These are phyloP conservation scores for Macaria notata DNA, from an alignment of 2,888 invertebrate genomes.

Conservation along the genomic window DNA sequence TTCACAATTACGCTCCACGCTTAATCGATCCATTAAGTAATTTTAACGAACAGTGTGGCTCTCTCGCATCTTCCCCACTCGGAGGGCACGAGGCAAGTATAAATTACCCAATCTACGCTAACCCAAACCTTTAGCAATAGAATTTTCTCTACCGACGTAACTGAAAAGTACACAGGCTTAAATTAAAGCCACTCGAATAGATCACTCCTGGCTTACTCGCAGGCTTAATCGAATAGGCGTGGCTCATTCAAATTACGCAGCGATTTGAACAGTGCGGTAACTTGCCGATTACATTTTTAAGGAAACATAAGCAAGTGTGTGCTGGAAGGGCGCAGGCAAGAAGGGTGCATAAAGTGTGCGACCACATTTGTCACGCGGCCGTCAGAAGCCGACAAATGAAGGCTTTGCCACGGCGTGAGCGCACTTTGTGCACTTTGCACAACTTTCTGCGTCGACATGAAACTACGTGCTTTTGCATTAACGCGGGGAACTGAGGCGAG, in stretches of 20 bases:
- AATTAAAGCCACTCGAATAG: slow-evolving; percentile 61
- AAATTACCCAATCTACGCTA: slow-evolving; percentile 80
- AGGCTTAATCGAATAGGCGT: slow-evolving; percentile 31
- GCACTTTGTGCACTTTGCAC: slow-evolving; percentile 79
- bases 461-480: slow-evolving; percentile 80
- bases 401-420: slow-evolving; percentile 76
- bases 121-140: slow-evolving; percentile 74
- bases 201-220: slow-evolving; percentile 47
- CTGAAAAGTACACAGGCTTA: slow-evolving; percentile 71
- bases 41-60: slow-evolving; percentile 71
- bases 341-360: slow-evolving; percentile 64
- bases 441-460: slow-evolving; percentile 76
- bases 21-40: slow-evolving; percentile 76
- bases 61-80: slow-evolving; percentile 58
- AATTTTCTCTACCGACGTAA: slow-evolving; percentile 70
- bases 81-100: slow-evolving; percentile 71
- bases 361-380: slow-evolving; percentile 80
- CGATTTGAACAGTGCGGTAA: slow-evolving; percentile 45
- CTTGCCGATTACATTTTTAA: slow-evolving; percentile 57
- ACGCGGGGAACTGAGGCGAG: slow-evolving; percentile 68
- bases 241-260: slow-evolving; percentile 28
- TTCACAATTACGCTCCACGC: slow-evolving; percentile 62
- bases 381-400: slow-evolving; percentile 82
- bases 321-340: slow-evolving; percentile 30
- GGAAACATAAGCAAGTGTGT: slow-evolving; percentile 48